A percentile compares a stretch with the other conserved stretches of the same genome.
These are phyloP conservation scores for Hylia prasina DNA, from an alignment of 2,113 vertebrate genomes.

Conservation along the genomic window DNA sequence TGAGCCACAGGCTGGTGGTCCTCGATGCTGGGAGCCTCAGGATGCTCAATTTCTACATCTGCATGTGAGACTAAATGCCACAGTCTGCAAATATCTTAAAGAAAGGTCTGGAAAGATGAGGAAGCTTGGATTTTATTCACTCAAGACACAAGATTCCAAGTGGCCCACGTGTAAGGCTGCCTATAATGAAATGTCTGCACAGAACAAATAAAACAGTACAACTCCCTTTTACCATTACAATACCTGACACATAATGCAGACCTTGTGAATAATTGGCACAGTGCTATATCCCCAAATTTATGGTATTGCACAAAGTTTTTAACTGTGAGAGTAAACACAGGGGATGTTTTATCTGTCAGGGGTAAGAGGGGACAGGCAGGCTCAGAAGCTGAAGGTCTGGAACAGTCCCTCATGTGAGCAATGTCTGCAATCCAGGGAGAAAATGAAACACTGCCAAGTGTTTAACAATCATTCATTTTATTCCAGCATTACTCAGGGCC, in stretches of 20 bases:
- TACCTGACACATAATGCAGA: background rate
- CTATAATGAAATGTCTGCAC: background rate
- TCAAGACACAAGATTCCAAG: background rate
- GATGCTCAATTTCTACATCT: background rate
- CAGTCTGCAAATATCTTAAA: background rate
- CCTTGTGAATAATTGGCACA: background rate
- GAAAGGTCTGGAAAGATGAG: background rate
- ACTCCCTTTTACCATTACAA: background rate
- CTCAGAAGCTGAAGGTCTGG: background rate
- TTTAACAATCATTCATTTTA: background rate
- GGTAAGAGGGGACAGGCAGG: background rate
- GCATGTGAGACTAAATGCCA: background rate
- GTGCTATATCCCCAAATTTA: background rate
- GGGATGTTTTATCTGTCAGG: background rate
- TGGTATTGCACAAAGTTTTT: background rate
- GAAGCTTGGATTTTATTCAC: background rate
- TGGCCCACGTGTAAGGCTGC: background rate
- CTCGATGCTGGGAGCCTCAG: background rate
- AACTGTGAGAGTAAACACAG: background rate
- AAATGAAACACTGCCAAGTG: background rate
- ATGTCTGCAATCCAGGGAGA: background rate
- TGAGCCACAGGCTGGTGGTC: background rate
- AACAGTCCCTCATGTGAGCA: background rate
- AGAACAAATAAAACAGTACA: background rate
- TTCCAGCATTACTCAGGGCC: background rate